Evolutionary conservation across 2,797 vertebrate genomes (phyloP).

Genomic region (Allobates femoralis): DNA sequence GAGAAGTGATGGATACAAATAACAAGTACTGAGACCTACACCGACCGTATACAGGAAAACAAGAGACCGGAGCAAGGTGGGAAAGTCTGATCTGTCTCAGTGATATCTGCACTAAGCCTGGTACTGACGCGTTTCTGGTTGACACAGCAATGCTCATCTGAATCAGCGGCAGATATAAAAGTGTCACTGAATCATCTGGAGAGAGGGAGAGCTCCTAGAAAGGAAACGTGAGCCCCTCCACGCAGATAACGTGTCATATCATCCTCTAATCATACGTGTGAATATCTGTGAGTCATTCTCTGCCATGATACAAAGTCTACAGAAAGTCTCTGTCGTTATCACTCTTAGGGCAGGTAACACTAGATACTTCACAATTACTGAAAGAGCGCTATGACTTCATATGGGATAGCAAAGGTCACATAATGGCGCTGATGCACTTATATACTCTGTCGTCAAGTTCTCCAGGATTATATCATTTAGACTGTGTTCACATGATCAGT

Average conservation of each 20-base stretch:
- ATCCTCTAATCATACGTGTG: background rate
- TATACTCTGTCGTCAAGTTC: too few relatives aligned
- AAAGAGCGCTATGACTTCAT: background rate
- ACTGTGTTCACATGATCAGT: too few relatives aligned
- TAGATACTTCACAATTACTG: background rate
- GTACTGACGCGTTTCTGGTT: background rate
- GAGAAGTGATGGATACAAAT: background rate
- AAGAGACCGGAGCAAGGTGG: background rate
- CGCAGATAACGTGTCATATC: background rate
- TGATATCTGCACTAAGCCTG: background rate
- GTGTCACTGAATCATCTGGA: slow-evolving; percentile 18
- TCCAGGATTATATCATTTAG: too few relatives aligned
- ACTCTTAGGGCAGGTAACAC: background rate
- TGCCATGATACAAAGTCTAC: background rate
- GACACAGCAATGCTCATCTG: background rate
- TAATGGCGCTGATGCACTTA: background rate
- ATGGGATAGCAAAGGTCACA: background rate
- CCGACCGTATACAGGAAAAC: background rate
- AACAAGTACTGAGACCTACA: too few relatives aligned
- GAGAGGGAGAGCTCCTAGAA: too few relatives aligned
- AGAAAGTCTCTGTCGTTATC: background rate
- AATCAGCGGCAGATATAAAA: background rate
- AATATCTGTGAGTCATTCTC: background rate
- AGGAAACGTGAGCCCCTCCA: background rate
- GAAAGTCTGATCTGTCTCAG: background rate